Evolutionary conservation across 2,888 invertebrate genomes (phyloP).

Genomic region (Trichopoda pennipes): DNA sequence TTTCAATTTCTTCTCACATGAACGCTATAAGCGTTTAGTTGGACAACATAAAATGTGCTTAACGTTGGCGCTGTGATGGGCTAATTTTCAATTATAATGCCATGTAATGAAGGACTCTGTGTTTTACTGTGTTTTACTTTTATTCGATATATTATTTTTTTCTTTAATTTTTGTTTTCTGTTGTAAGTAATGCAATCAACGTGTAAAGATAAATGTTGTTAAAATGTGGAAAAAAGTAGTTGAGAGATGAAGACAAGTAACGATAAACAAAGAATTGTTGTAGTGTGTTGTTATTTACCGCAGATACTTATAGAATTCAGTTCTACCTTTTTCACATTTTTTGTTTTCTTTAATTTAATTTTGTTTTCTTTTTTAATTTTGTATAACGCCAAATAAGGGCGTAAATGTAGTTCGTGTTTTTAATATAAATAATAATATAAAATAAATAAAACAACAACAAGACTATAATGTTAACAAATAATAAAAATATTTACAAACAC

Average conservation of each 20-base stretch:
- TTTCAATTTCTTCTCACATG: conserved; percentile 34
- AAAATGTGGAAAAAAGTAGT: conserved; percentile 34
- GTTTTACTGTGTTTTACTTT: conserved; percentile 22
- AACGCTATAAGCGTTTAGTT: not conserved
- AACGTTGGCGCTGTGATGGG: conserved; percentile 47
- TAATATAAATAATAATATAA: conserved; percentile 58
- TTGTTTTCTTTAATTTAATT: conserved; percentile 1
- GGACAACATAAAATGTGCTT: not conserved
- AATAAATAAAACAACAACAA: conserved; percentile 2
- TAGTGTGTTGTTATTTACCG: conserved; percentile 30
- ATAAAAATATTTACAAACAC: conserved; percentile 14
- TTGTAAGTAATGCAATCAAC: conserved; percentile 24
- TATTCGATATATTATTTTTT: conserved; percentile 7
- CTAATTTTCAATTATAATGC: conserved; percentile 70
- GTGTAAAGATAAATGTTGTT: conserved; percentile 50
- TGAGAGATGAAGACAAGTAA: conserved; percentile 29
- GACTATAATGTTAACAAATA: conserved; percentile 40
- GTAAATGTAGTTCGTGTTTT: conserved; percentile 67
- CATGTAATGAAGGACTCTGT: conserved; percentile 69
- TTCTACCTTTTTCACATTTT: conserved; percentile 6
- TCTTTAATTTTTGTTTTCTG: not conserved
- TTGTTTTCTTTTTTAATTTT: conserved; percentile 1
- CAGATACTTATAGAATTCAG: conserved; percentile 38
- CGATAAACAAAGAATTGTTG: conserved; percentile 36
- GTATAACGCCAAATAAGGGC: conserved; percentile 62